A percentile compares a stretch with the other conserved stretches of the same genome.
Conservation (phyloP, 2,797 vertebrate species). For the Pachyuromys duprasi region DNA sequence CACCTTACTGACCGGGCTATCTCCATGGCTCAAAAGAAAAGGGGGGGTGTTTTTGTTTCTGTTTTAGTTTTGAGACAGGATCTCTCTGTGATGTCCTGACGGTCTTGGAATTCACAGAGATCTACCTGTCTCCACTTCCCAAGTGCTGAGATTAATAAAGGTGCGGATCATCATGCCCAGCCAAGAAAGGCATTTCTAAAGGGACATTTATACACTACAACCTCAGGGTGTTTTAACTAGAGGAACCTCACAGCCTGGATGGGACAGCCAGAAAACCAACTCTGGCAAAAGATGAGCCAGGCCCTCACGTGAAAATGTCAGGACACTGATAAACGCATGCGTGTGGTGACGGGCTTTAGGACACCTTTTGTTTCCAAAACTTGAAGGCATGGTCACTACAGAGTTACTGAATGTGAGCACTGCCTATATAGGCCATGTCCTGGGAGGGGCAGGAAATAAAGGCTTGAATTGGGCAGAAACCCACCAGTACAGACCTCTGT, state of each 20-base stretch:
- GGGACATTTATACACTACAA: background rate
- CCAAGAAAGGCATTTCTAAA: background rate
- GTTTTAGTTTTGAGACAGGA: background rate
- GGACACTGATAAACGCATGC: background rate
- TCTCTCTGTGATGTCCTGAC: background rate
- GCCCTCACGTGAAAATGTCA: accelerated
- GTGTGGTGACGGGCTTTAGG: background rate
- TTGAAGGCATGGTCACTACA: background rate
- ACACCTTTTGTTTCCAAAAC: background rate
- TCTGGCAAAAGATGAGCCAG: background rate
- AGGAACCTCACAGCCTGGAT: background rate
- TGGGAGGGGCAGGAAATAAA: background rate
- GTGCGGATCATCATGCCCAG: background rate
- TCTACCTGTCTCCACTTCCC: background rate
- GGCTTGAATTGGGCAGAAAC: background rate
- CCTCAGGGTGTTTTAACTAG: background rate
- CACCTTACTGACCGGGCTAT: background rate
- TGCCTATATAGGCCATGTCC: background rate
- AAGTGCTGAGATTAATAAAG: background rate
- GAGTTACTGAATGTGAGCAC: background rate
- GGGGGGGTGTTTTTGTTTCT: background rate
- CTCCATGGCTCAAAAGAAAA: background rate
- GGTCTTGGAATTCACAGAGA: background rate
- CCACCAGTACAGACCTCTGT: background rate
- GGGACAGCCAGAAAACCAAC: background rate